phyloP scores from a whole-genome alignment of 2,113 vertebrate species.

The Mormyrus iriodes region DNA sequence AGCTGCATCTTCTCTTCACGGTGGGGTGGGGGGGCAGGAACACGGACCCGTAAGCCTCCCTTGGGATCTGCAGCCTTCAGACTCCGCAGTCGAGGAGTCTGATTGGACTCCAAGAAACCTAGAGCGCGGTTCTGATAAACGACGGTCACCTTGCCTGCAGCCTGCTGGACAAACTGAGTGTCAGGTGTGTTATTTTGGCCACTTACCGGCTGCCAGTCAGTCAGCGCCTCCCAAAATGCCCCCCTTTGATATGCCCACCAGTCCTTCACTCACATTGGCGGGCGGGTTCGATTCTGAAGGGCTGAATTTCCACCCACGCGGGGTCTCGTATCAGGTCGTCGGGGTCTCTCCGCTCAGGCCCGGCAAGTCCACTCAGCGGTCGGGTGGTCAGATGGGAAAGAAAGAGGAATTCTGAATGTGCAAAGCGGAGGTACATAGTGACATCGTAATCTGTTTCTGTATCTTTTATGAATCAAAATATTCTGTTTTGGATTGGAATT shows the following conservation, averaged over 20 bases:
- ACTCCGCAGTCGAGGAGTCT: not conserved
- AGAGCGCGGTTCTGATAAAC: not conserved
- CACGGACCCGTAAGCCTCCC: not conserved
- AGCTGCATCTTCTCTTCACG: conserved; percentile 6
- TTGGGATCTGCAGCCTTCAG: not conserved
- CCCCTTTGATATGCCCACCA: not conserved
- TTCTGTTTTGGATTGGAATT: not conserved
- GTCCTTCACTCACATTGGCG: not conserved
- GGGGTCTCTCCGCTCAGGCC: not conserved
- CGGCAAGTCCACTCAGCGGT: not conserved
- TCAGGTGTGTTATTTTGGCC: not conserved
- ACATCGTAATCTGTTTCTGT: not conserved
- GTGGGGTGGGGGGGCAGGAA: not conserved
- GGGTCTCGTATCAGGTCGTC: not conserved
- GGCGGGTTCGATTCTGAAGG: not conserved
- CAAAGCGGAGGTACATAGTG: not conserved
- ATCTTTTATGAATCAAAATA: not conserved
- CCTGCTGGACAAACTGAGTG: not conserved
- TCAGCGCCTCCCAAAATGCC: not conserved
- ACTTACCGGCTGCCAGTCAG: not conserved
- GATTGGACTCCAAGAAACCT: not conserved
- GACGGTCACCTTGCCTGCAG: not conserved
- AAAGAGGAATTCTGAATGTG: not conserved
- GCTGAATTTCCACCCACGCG: not conserved
- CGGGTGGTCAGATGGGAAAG: not conserved